Evolutionary conservation across 2,888 invertebrate genomes (phyloP).

Genomic region (Agrochola macilenta): DNA sequence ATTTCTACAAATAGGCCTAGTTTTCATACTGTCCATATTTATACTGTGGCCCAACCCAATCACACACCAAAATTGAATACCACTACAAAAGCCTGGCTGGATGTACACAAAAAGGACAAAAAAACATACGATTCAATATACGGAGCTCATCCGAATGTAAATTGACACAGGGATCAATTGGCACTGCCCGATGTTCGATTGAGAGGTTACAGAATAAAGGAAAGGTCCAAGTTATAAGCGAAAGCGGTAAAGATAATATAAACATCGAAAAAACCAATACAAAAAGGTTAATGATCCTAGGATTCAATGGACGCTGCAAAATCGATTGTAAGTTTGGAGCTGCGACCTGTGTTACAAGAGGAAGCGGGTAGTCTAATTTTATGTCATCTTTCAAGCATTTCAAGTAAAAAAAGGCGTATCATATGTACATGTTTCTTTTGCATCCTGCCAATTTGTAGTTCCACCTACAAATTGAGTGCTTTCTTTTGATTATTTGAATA

Average conservation of each 20-base stretch:
- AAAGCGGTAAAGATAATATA: background rate
- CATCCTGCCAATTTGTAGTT: background rate
- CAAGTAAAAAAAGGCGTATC: background rate
- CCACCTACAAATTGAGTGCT: too few species aligned
- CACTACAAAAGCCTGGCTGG: background rate
- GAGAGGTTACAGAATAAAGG: slow-evolving; percentile 40
- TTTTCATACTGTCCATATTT: too few species aligned
- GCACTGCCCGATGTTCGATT: slow-evolving; percentile 49
- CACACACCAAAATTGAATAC: slow-evolving; percentile 5
- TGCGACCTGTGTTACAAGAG: background rate
- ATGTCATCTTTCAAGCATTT: background rate
- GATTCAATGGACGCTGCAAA: slow-evolving; percentile 24
- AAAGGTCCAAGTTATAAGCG: slow-evolving; percentile 15
- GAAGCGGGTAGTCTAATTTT: background rate
- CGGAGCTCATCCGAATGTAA: slow-evolving; percentile 8
- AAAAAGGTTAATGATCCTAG: slow-evolving; percentile 35
- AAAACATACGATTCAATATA: slow-evolving; percentile 18
- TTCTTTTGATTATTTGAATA: too few species aligned
- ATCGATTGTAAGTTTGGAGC: slow-evolving; percentile 36
- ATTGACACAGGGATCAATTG: slow-evolving; percentile 47
- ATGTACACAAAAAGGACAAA: slow-evolving; percentile 15
- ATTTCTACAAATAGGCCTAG: too few species aligned
- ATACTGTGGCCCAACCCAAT: background rate
- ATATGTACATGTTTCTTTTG: background rate
- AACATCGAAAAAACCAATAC: slow-evolving; percentile 11